Base-by-base conservation (phyloP, 2,113 vertebrate genomes). In the Marmota monax region DNA sequence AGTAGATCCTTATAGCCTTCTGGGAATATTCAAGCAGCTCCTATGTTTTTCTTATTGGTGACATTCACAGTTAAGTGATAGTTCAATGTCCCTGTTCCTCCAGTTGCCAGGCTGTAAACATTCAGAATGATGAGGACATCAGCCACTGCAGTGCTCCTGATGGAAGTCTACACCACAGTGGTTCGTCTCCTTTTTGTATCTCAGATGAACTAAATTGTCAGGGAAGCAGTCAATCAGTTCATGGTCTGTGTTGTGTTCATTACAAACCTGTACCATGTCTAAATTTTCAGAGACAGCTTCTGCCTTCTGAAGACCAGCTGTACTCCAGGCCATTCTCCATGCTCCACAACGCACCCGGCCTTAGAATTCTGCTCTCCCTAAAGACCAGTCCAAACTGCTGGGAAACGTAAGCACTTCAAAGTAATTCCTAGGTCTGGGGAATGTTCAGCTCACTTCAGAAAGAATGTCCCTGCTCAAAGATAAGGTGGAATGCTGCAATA, bases 391-490 rank as follows among this genome's bases (percentile, higher is more conserved):
- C n/a, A 79, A 94, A 94, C 48, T 73, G 25, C 73, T 83, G 84
- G 65, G 94, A 95, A 97, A 97, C 65, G 76, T 78, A 82, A 88
- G 79, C 45, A 84, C 93, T 97, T 96, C 97, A 97, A 95, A 97
- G 97, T 14, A 79, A 34, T 18, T 32, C 67, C 42, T 76, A 79
- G 29, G 29, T 95, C 97, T 97, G 96, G 94, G 65, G 79, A 96
- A 91, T 95, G 96, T 96, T 95, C 45, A 10, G 51, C 84, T 92
- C 94, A 78, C 96, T 95, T 88, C 70, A 39, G 83, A 94, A 94
- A 95, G 67, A 39, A 74, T 65, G 93, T 87, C 18, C 9, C 72
- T 61, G 76, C 92, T 94, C 67, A 79, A 25, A 91, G 94, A 82
- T 51, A 87, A 96, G 85, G 20, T 17, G 67, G 56, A 6, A 39